Evolutionary conservation across 1,140 invertebrate genomes (phyloP).

Genomic region (Pseudomyrmex flavicornis): DNA sequence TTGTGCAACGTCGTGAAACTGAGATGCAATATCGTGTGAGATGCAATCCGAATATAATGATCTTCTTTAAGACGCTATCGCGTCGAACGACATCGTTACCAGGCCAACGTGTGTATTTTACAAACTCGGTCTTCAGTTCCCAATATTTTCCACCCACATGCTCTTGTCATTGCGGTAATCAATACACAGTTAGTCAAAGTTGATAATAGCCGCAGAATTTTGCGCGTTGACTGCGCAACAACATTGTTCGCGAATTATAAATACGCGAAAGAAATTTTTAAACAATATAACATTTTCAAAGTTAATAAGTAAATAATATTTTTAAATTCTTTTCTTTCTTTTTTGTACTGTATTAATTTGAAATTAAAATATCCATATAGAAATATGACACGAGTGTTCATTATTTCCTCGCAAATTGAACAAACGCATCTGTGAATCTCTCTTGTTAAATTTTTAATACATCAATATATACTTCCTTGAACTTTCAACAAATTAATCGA

Average conservation of each 20-base stretch:
- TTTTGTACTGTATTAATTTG: no score
- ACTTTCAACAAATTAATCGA: no score
- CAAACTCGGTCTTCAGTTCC: conserved; percentile 59
- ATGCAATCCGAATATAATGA: conserved; percentile 30
- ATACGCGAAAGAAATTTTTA: not conserved
- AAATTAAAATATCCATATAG: no score
- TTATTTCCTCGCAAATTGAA: no score
- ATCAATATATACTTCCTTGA: no score
- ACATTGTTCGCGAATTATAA: not conserved
- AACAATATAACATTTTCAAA: no score
- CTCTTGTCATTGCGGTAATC: conserved; percentile 59
- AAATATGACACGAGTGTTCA: no score
- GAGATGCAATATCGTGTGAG: not conserved
- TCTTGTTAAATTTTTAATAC: no score
- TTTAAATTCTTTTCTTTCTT: no score
- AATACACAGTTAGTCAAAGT: conserved; percentile 49
- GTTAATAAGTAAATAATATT: no score
- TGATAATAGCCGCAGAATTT: conserved; percentile 15
- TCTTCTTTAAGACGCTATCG: conserved; percentile 36
- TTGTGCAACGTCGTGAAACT: not conserved
- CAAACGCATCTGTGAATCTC: no score
- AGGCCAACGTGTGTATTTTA: conserved; percentile 59
- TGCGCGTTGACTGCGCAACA: no score
- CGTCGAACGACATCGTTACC: conserved; percentile 34
- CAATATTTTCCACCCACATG: conserved; percentile 62